Evolutionary conservation across 1,140 invertebrate species (phyloP).

Genomic region (Yoshiicerus persimilis): DNA sequence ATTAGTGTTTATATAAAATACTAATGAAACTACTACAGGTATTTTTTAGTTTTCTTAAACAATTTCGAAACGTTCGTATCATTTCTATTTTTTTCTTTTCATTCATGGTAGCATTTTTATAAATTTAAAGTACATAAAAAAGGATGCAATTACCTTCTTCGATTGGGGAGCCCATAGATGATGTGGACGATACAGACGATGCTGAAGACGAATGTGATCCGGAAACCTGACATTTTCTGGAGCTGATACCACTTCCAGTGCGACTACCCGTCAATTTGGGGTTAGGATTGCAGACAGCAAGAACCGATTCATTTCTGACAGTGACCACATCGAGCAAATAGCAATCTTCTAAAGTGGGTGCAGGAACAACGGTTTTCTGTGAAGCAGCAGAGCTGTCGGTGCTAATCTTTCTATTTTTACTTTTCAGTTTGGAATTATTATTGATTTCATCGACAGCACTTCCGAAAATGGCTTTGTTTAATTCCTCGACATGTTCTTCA

Average conservation of each 20-base stretch:
- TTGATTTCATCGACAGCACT: neutral
- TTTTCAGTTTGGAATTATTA: neutral
- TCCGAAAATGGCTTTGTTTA: neutral
- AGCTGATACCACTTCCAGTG: neutral
- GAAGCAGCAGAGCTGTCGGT: neutral
- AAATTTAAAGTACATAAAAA: neutral
- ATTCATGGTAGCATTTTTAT: neutral
- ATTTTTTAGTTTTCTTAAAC: too few species aligned
- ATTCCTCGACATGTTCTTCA: neutral
- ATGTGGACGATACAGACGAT: neutral
- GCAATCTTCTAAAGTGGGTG: conserved; percentile 36
- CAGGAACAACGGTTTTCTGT: neutral
- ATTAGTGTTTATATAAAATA: too few species aligned
- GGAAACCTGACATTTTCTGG: neutral
- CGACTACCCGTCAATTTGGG: neutral
- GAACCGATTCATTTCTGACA: conserved; percentile 44
- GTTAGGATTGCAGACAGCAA: conserved; percentile 36
- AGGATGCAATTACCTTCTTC: neutral
- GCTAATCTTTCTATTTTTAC: neutral
- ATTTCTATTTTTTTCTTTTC: too few species aligned
- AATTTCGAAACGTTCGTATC: too few species aligned
- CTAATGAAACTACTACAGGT: too few species aligned
- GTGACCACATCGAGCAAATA: conserved; percentile 46
- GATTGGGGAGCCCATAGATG: neutral
- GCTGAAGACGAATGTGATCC: conserved; percentile 24